Base-by-base conservation (phyloP, 1,140 invertebrate genomes). In the Drosophila albomicans region DNA sequence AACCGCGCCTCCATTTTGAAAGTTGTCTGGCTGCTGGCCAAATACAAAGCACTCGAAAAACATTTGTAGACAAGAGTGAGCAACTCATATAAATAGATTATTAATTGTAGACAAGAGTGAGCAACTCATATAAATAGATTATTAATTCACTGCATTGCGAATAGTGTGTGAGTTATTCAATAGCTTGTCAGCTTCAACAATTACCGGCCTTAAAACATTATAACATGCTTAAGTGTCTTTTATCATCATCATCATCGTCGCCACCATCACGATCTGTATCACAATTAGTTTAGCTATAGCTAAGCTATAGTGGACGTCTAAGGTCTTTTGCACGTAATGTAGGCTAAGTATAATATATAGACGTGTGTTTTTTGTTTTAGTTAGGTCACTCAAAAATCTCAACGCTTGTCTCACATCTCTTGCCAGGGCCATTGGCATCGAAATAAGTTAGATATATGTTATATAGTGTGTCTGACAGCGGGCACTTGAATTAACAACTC, bases 1-100 rank as follows among this genome's bases (percentile, higher is more conserved):
- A 54, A 4, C 15, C 63, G 62, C 41, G 61, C 75, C 68, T 61
- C 20, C 20, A 67, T 75, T 85, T 85, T 85, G 82, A 85, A 85
- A 85, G 82, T 85, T 71, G 74, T 56, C 66, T 51, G 59, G 11
- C 49, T n/a, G 49, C 57, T 70, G 52, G 66, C 5, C 7, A 16
- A 48, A 30, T 28, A n/a, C 16, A n/a, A 30, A 52, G 4, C 7
- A 32, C 51, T 57, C 32, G 20, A 57, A 57, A 20, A 48, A 13
- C 1, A 59, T 20, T 13, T 45, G 13, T 28, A 25, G 10, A 20
- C 35, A 38, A 20, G 16, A 5, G 13, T 6, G 6, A 11, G 16
- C 13, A 5, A 57, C 35, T 38, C 35, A 38, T 38, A 38, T 8
- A 10, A 38, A 10, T 38, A 38, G 2, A 38, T 38, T 38, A 38